A percentile compares a stretch with the other conserved stretches of the same genome.
Evolutionary conservation across 53 echinoderm and acorn worm species (phyloP).

Genomic region (Actinopyga echinites): DNA sequence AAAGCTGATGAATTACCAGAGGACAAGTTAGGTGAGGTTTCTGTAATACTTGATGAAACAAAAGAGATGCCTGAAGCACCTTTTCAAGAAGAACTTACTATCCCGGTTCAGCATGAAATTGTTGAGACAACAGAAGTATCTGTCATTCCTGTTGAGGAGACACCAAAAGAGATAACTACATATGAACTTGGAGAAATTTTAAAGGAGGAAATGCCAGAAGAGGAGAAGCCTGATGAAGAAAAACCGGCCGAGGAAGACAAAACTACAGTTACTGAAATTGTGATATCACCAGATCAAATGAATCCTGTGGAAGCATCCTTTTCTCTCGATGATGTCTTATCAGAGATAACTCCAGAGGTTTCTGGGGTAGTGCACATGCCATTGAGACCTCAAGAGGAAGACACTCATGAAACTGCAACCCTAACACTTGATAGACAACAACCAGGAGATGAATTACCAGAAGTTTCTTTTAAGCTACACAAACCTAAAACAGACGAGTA

Average conservation of each 20-base stretch:
- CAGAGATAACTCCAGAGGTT: conserved; percentile 21
- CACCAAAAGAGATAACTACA: conserved; percentile 23
- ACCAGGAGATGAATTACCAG: background rate
- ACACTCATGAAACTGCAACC: background rate
- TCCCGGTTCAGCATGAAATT: conserved; percentile 12
- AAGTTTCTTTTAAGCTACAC: background rate
- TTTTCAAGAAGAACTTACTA: background rate
- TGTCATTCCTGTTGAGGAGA: background rate
- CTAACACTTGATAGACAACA: background rate
- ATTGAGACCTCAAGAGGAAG: conserved; percentile 20
- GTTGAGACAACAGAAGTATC: conserved; percentile 37
- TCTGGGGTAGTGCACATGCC: conserved; percentile 20
- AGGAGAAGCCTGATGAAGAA: background rate
- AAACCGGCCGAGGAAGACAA: background rate
- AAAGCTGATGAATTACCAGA: background rate
- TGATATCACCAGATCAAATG: conserved; percentile 30
- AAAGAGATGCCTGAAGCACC: background rate
- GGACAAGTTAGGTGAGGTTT: background rate
- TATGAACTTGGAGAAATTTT: conserved; percentile 43
- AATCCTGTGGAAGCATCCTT: conserved; percentile 1
- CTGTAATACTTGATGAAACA: background rate
- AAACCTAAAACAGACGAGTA: conserved; percentile 11
- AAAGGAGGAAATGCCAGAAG: conserved; percentile 30
- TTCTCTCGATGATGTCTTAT: background rate
- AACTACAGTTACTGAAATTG: conserved; percentile 20